A percentile compares a stretch with the other conserved stretches of the same genome.
These are phyloP conservation scores for Apoda limacodes DNA, from an alignment of 2,888 invertebrate species.

Conservation along the genomic window DNA sequence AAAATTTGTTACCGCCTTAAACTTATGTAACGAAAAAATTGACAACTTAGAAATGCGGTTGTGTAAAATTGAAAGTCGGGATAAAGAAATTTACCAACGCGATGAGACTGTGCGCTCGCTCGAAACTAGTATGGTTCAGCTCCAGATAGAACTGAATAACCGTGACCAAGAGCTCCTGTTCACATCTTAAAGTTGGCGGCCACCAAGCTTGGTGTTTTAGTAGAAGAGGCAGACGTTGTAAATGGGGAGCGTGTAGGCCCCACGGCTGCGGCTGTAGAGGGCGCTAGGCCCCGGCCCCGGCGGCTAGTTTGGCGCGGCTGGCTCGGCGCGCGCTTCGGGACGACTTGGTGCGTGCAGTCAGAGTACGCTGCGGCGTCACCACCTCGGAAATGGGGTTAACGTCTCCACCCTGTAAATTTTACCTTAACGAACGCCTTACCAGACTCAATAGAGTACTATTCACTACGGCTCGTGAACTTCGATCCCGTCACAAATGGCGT, in stretches of 20 bases:
- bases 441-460: conserved; percentile 2
- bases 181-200: too few species aligned
- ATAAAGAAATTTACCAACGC: too few species aligned
- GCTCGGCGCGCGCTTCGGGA: conserved; percentile 5
- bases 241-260: background rate
- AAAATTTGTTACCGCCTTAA: background rate
- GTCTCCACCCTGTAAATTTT: conserved; percentile 1
- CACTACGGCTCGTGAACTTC: conserved; percentile 1
- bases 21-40: too few species aligned
- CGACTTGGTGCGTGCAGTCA: conserved; percentile 2
- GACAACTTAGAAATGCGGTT: too few species aligned
- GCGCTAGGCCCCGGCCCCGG: too few species aligned
- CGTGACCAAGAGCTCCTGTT: too few species aligned
- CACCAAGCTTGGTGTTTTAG: too few species aligned
- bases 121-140: too few species aligned
- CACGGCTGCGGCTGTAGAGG: background rate
- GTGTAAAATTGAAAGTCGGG: too few species aligned
- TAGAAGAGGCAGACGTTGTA: conserved; percentile 2
- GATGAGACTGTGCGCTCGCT: too few species aligned
- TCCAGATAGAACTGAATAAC: too few species aligned
- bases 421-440: conserved; percentile 8
- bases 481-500: background rate
- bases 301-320: conserved; percentile 3
- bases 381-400: background rate
- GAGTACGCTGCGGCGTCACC: conserved; percentile 1